phyloP scores from a whole-genome alignment of 2,888 invertebrate species.

The Callosobruchus maculatus region DNA sequence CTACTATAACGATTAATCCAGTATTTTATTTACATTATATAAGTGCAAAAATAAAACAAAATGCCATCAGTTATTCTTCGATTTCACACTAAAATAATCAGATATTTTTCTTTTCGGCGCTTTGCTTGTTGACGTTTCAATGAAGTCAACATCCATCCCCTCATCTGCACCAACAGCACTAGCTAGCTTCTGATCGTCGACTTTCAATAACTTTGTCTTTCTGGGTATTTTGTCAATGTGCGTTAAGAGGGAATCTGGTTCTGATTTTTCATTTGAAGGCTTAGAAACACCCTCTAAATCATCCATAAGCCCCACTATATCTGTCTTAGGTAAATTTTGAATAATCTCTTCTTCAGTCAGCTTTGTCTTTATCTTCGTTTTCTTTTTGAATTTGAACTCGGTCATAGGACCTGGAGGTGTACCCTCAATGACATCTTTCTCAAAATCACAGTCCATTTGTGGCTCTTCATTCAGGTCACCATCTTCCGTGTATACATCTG shows the following conservation, averaged over 20 bases:
- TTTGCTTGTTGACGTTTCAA: constrained; percentile 7
- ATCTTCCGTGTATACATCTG: constrained; percentile 3
- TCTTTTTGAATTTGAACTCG: constrained; percentile 8
- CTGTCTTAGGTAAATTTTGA: constrained; percentile 25
- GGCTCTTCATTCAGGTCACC: constrained; percentile 1
- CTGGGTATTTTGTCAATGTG: constrained; percentile 25
- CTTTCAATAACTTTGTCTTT: constrained; percentile 5
- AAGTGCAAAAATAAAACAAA: neutral
- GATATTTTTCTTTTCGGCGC: constrained; percentile 29
- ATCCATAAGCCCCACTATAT: constrained; percentile 31
- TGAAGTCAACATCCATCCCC: constrained; percentile 22
- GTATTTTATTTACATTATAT: too few species aligned
- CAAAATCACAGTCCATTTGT: constrained; percentile 6
- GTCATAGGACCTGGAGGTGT: constrained; percentile 19
- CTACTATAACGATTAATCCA: too few species aligned
- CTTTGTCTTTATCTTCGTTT: constrained; percentile 15
- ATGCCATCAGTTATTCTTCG: neutral
- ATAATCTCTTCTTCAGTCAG: constrained; percentile 14
- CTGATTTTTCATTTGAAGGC: constrained; percentile 8
- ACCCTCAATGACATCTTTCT: constrained; percentile 25
- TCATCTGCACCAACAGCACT: constrained; percentile 7
- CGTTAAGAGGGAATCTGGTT: constrained; percentile 21
- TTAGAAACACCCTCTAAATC: constrained; percentile 33
- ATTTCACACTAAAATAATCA: constrained; percentile 29
- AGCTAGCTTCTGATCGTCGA: constrained; percentile 1